A percentile compares a stretch with the other conserved stretches of the same genome.
These are phyloP conservation scores for Chrysolina oricalcia DNA, from an alignment of 2,888 invertebrate genomes.

Conservation along the genomic window DNA sequence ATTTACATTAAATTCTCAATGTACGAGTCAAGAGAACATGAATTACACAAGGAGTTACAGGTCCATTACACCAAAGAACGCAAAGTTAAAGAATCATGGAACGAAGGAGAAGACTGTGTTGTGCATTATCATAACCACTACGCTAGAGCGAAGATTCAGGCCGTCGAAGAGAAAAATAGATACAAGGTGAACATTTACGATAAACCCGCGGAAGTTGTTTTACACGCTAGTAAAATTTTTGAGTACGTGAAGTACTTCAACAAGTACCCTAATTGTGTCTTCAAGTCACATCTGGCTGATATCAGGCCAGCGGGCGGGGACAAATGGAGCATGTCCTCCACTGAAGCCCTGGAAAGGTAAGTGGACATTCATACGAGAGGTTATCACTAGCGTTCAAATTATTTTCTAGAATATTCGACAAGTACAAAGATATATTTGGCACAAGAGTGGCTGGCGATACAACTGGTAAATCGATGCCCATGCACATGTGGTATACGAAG, in stretches of 20 bases:
- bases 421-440: slow-evolving; percentile 74
- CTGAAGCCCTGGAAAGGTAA: slow-evolving; percentile 73
- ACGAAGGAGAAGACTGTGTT: slow-evolving; percentile 69
- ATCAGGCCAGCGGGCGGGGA: slow-evolving; percentile 80
- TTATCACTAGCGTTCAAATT: no score
- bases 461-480: slow-evolving; percentile 49
- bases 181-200: slow-evolving; percentile 80
- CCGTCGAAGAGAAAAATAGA: slow-evolving; percentile 69
- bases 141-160: slow-evolving; percentile 77
- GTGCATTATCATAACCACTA: slow-evolving; percentile 74
- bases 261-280: slow-evolving; percentile 74
- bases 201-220: slow-evolving; percentile 75
- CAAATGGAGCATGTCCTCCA: slow-evolving; percentile 78
- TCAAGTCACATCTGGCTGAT: slow-evolving; percentile 81
- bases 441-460: slow-evolving; percentile 69
- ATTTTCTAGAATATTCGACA: slow-evolving; percentile 68
- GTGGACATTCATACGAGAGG: not conserved
- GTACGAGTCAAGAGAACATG: slow-evolving; percentile 52
- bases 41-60: slow-evolving; percentile 59
- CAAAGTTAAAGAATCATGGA: slow-evolving; percentile 51
- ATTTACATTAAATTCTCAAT: slow-evolving; percentile 70
- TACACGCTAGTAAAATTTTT: slow-evolving; percentile 49
- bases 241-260: slow-evolving; percentile 69
- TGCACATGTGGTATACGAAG: slow-evolving; percentile 72
- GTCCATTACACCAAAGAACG: slow-evolving; percentile 56